These are phyloP conservation scores for Rhinichthys klamathensis DNA, from an alignment of 2,113 vertebrate species.

Conservation along the genomic window DNA sequence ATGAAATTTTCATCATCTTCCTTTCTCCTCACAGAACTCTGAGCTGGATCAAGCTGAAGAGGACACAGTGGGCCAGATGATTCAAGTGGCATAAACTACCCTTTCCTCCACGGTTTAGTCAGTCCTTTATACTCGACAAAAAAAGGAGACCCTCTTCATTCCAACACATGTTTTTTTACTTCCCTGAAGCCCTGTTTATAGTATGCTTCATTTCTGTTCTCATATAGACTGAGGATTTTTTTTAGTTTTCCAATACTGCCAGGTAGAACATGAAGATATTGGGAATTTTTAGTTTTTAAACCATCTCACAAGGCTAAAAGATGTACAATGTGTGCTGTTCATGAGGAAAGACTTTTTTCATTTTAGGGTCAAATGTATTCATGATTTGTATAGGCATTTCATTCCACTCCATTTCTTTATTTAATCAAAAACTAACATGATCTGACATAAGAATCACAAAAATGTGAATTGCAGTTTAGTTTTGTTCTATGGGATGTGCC, in stretches of 20 bases:
- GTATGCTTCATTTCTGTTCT: not conserved
- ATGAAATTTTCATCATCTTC: conserved; percentile 17
- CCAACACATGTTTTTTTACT: conserved; percentile 3
- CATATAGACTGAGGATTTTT: not conserved
- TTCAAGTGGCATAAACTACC: conserved; percentile 83
- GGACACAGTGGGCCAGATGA: conserved; percentile 92
- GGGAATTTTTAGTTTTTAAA: not conserved
- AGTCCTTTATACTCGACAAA: not conserved
- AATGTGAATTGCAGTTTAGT: not conserved
- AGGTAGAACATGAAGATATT: not conserved
- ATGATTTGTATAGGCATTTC: conserved; percentile 1
- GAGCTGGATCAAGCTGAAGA: conserved; percentile 84
- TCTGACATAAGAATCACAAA: not conserved
- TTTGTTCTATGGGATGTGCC: not conserved
- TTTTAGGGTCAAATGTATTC: not conserved
- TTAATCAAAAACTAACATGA: not conserved
- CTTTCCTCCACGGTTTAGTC: not conserved
- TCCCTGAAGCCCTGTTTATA: not conserved
- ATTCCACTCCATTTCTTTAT: not conserved
- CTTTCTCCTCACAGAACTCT: conserved; percentile 65
- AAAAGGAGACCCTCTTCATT: not conserved
- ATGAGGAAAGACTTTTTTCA: not conserved
- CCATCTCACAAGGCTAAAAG: not conserved
- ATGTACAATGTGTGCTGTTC: not conserved
- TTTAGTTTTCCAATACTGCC: not conserved